Percentiles rank a stretch among this genome's conserved stretches.
These are phyloP conservation scores for Paedocypris micromegethes DNA, from an alignment of 2,797 vertebrate species.

Conservation along the genomic window DNA sequence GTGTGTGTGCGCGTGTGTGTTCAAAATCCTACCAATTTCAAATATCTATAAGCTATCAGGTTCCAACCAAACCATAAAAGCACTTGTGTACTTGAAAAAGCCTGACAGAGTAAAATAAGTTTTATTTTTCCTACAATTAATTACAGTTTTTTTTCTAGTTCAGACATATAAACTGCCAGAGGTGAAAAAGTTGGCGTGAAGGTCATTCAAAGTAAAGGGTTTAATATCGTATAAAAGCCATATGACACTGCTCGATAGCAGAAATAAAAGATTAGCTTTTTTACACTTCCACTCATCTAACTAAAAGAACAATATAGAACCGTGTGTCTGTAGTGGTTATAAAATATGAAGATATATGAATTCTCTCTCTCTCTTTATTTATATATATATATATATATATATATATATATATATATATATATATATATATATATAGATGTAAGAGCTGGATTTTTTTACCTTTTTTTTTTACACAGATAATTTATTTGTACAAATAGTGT, in stretches of 20 bases:
- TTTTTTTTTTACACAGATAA: slow-evolving; percentile 49
- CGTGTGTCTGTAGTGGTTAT: too few species aligned
- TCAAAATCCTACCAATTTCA: slow-evolving; percentile 15
- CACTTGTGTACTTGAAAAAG: slow-evolving; percentile 18
- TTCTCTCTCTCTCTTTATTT: too few species aligned
- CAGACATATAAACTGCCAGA: slow-evolving; percentile 23
- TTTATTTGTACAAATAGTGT: slow-evolving; percentile 48
- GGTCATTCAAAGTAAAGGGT: not conserved
- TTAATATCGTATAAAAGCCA: not conserved
- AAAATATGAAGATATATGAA: too few species aligned
- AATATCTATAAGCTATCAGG: slow-evolving; percentile 7
- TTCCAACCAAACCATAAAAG: slow-evolving; percentile 13
- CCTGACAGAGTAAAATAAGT: not conserved
- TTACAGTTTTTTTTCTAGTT: slow-evolving; percentile 17
- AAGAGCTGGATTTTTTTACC: slow-evolving; percentile 44
- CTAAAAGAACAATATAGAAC: too few species aligned
- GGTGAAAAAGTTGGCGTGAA: not conserved
- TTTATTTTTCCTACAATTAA: slow-evolving; percentile 29
- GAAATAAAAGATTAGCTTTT: too few species aligned
- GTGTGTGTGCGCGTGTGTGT: slow-evolving; percentile 19
- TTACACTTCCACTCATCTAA: too few species aligned
- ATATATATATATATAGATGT: slow-evolving; percentile 53
- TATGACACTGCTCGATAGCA: slow-evolving; percentile 7
- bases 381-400: slow-evolving; percentile 64
- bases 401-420: slow-evolving; percentile 60